phyloP scores from a whole-genome alignment of 2,797 vertebrate genomes.

The Sternotherus odoratus region DNA sequence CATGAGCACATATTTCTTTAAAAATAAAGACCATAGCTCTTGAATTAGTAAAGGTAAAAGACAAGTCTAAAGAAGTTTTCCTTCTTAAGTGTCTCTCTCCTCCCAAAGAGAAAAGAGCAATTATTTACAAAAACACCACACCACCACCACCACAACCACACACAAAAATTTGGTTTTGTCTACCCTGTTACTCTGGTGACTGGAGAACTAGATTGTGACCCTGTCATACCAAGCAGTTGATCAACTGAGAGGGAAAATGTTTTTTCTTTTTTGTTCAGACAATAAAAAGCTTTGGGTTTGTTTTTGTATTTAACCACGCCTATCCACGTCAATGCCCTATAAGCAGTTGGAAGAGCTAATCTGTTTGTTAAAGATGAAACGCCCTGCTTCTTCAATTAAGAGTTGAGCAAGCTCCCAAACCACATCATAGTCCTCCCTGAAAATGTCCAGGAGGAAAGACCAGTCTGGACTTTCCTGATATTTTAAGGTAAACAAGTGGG shows the following conservation, averaged over 20 bases:
- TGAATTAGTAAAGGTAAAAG: neutral
- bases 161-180: neutral
- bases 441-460: neutral
- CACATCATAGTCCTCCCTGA: neutral
- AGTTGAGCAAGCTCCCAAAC: slow-evolving; percentile 2
- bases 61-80: neutral
- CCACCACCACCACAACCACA: neutral
- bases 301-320: slow-evolving; percentile 15
- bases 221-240: neutral
- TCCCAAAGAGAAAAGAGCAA: neutral
- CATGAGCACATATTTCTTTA: neutral
- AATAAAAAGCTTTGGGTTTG: neutral
- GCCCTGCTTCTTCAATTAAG: neutral
- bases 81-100: neutral
- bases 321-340: neutral
- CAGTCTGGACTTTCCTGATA: neutral
- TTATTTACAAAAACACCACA: neutral
- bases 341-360: slow-evolving; percentile 10
- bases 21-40: fast-evolving
- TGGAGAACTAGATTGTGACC: neutral
- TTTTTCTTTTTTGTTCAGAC: no score
- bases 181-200: neutral
- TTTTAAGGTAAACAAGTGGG: neutral
- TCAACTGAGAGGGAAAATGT: neutral
- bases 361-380: neutral